Base-by-base conservation (phyloP, 2,888 invertebrate species). In the Cyclophora punctaria region DNA sequence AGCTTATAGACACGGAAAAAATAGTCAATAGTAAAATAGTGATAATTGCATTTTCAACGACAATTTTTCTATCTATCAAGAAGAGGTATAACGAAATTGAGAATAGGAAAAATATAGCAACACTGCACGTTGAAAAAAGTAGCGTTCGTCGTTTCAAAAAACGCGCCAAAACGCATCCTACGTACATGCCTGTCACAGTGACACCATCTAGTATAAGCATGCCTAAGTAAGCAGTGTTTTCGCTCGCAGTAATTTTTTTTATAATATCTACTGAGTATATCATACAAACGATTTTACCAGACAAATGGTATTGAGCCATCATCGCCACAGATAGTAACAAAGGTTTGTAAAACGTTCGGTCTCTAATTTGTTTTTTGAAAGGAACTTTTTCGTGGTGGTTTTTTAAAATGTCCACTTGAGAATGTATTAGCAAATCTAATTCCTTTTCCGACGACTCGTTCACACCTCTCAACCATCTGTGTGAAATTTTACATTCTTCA, bases 1-100 rank as follows among this genome's bases (percentile, higher is more conserved):
- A 67, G 48, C 75, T 69, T 7, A 77, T 65, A 58, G 65, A 56
- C 33, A 75, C 34, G 0, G 74, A 73, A 55, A 62, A 69, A n/a
- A 46, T 35, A 5, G 55, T 57, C 34, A 73, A 48, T 6, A 73
- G 49, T 3, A 51, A n/a, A 45, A 73, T 57, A 0, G 69, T 59
- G 0, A 69, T 34, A 5, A 60, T 48, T 37, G 60, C 63, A 41
- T 60, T 71, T 47, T 71, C 71, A 0, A 34, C 5, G 3, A 74
- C 44, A 2, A 69, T 3, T 0, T 45, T 41, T 3, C 59, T 50
- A 51, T 68, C 67, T 0, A 69, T 52, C 7, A 75, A 53, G 50
- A 64, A 69, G 35, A 77, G 57, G 52, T 75, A 74, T 4, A 71
- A 43, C 5, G 73, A 66, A n/a, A 71, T 52, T 2, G 62, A 6